Evolutionary conservation across 2,113 vertebrate species (phyloP), one percentile per base, ranked within the genome.

Genomic region (Myxocyprinus asiaticus): DNA sequence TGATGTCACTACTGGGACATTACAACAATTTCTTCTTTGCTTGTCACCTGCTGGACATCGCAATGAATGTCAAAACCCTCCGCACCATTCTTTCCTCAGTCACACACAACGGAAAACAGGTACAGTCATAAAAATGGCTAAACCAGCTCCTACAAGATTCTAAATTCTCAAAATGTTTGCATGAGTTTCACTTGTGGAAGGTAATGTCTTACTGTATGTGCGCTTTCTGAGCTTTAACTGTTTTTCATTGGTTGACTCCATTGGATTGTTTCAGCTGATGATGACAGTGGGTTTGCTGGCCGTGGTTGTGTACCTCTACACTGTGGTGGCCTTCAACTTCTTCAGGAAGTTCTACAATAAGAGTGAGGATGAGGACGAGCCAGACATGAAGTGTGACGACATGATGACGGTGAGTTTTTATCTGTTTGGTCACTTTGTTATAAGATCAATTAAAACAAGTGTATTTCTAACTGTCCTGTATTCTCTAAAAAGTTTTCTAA

Each of bases 281-380:
- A 96, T 97, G 95, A 97, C 95, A 0, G 95, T 98, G 77, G 96
- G 96, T 58, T 84, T 98, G 84, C 77, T 98, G 86, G 96, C 96
- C 0, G 96, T 98, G 69, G 94, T 98, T 15, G 96, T 98, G 3
- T 98, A 98, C 78, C 94, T 98, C 8, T 98, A 97, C 88, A 98
- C 96, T 0, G 96, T 98, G 1, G 94, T 98, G 11, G 96, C 96
- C 82, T 98, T 98, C 87, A 98, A 96, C 88, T 98, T 98, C 89
- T 98, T 98, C 94, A 94, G 96, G 78, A 98, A 97, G 88, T 98
- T 98, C 90, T 98, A 98, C 88, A 96, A 98, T 90, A 98, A 97
- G 91, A 95, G 96, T 0, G 96, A 98, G 80, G 96, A 98, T 0
- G 96, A 95, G 73, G 95, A 96, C 0, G 96, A 96, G 22, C 96